Base-by-base conservation (phyloP, 1,140 invertebrate species). In the Triops cancriformis region DNA sequence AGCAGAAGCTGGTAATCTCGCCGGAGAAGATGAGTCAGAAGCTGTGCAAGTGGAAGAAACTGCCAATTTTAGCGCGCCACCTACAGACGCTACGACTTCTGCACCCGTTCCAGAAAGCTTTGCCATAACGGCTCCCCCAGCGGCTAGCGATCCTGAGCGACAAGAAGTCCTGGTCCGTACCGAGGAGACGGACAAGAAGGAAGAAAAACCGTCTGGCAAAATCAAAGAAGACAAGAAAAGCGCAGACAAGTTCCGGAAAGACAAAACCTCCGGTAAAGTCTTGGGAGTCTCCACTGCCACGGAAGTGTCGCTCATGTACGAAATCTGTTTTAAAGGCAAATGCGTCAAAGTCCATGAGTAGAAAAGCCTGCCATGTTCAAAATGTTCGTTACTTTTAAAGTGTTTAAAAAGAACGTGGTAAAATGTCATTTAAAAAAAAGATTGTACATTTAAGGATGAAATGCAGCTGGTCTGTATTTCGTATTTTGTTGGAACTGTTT, bases 281-380 rank as follows among this genome's bases (percentile, higher is more conserved):
- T 26, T 79, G 11, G 78, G 78, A 26, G 72, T 79, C 28, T 79
- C 78, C 37, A 79, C 78, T 26, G 78, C 78, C 12, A 79, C 78
- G 1, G 78, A 79, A 77, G 78, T 79, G 18, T 79, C 78, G 18
- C 78, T 79, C 4, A 79, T 79, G 78, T 79, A 79, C 75, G 78
- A 79, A 73, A 72, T 79, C 10, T 79, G 78, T 72, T 79, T 72
- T 72, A 76, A 76, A 77, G 78, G 78, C n/a, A 64, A 76, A 51
- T 79, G 78, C 72, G 75, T 79, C 45, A 75, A 75, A 37, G 78
- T 79, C 23, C 74, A 76, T 43, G 74, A 79, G 42, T 76, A 76
- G 45, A 42, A 64, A 76, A 75, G 73, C 31, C 51, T 23, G 51
- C 51, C 10, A 64, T 23, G 23, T 23, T 10, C 51, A 37, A 37